A percentile compares a stretch with the other conserved stretches of the same genome.
These are phyloP conservation scores for Phyto melanocephala DNA, from an alignment of 2,888 invertebrate species.

Conservation along the genomic window DNA sequence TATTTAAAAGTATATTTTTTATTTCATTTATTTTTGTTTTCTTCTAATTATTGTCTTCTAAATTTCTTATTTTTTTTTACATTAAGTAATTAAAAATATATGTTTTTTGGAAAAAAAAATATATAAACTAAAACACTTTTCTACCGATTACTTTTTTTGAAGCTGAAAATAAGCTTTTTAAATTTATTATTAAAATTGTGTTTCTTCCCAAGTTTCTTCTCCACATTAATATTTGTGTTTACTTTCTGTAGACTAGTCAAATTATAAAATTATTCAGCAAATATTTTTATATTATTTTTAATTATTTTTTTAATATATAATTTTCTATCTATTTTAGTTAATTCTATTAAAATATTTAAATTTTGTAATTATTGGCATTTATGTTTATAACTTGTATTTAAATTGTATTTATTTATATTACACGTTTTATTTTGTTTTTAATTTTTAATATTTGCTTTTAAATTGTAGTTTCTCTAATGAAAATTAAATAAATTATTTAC, in stretches of 20 bases:
- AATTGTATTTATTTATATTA: constrained; percentile 37
- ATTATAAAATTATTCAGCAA: constrained; percentile 51
- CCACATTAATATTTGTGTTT: constrained; percentile 24
- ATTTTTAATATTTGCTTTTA: not conserved
- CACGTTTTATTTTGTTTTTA: constrained; percentile 9
- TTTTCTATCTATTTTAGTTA: constrained; percentile 65
- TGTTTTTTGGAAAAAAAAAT: constrained; percentile 7
- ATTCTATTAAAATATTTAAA: constrained; percentile 45
- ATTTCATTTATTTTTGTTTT: constrained; percentile 52
- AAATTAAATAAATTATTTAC: constrained; percentile 25
- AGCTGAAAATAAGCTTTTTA: constrained; percentile 32
- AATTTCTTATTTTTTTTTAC: constrained; percentile 67
- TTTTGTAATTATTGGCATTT: constrained; percentile 54
- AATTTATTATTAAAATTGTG: constrained; percentile 18
- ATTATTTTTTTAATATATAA: constrained; percentile 39
- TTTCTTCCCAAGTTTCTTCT: constrained; percentile 43
- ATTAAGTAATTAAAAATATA: constrained; percentile 16
- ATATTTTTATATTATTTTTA: not conserved
- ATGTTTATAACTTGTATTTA: constrained; percentile 25
- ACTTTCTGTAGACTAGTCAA: constrained; percentile 18
- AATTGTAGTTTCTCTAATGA: not conserved
- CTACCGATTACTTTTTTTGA: constrained; percentile 11
- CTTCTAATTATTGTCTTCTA: constrained; percentile 77
- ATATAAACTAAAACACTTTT: not conserved
- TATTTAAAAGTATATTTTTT: constrained; percentile 49